Evolutionary conservation across 2,888 invertebrate genomes (phyloP), one percentile per base, ranked within the genome.

Genomic region (Thelaira solivaga): DNA sequence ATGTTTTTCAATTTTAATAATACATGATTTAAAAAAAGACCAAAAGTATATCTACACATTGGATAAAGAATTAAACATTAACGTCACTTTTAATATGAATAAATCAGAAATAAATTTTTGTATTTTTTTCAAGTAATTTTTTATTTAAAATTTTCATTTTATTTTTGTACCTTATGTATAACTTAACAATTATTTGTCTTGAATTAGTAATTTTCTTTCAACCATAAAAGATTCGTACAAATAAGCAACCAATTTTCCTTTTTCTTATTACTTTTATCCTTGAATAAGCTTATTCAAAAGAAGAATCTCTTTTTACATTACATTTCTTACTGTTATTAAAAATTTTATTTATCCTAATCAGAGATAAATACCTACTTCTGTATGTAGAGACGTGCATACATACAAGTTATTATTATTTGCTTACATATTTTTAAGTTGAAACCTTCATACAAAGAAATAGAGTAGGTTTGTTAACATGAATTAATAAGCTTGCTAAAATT

Each of bases 401-500:
- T n/a, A n/a, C n/a, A n/a, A n/a, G n/a, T n/a, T n/a, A n/a, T n/a
- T n/a, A n/a, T 47, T 47, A 20, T 57, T 39, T 13, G 10, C 16
- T 55, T 20, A 13, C n/a, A n/a, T 10, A 26, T 26, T n/a, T 73
- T 68, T 68, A 36, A 55, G 72, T 45, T 39, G 64, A 64, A 69
- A 76, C 51, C 67, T 75, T 76, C 79, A 77, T 65, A 75, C 41
- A 76, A 80, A 81, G 51, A 61, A 55, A 69, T 36, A n/a, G 24
- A 80, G 75, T 76, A 76, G 2, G 6, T 76, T 76, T 78, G 85
- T 82, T 88, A 88, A 83, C 87, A 88, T 43, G 87, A 84, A 80
- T 87, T 86, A 18, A 87, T 82, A 24, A 83, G 77, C 67, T 81
- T 75, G 61, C 67, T 80, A 41, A 81, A 76, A 72, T 69, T 77